Base-by-base conservation (phyloP, 1,140 invertebrate species). In the Drosophila micromelanica region DNA sequence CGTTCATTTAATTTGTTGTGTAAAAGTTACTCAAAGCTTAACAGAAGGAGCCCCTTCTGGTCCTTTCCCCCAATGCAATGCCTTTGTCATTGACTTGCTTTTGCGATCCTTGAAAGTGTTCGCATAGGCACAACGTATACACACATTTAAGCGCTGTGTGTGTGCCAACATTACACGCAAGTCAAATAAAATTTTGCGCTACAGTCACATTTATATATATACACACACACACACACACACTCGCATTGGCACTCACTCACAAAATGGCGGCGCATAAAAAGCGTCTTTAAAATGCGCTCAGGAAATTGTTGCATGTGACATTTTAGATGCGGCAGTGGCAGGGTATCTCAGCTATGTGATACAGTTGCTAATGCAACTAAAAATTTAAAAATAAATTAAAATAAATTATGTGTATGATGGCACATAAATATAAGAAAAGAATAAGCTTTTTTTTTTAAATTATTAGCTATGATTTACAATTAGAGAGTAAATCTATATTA, bases 281-380 rank as follows among this genome's bases (percentile, higher is more conserved):
- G 65, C 78, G 78, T 78, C 78, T 85, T 85, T 74, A 85, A 85
- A 85, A 85, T 85, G 65, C 65, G 73, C 81, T 67, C 77, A 59
- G 81, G 81, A 85, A 85, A 85, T 86, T 85, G 81, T 85, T 85
- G 81, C 81, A 86, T 86, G 70, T 85, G 81, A 86, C 81, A 86
- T 86, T 72, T 74, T 65, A 4, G 38, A 43, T 40, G 43, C 27
- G 4, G 38, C 17, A 12, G 7, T 1, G 1, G 23, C 38, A 23
- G 64, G 35, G 51, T 45, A 15, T 15, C 12, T 8, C 12, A 1
- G 51, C 23, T 69, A 27, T n/a, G 5, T 9, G 0, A 30, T 13
- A 0, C 35, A 43, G 9, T 46, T 59, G 52, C 46, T 43, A 17
- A 40, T n/a, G n/a, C n/a, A n/a, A n/a, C n/a, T n/a, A n/a, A n/a